phyloP scores from a whole-genome alignment of 2,113 vertebrate genomes.

The Montifringilla adamsi region DNA sequence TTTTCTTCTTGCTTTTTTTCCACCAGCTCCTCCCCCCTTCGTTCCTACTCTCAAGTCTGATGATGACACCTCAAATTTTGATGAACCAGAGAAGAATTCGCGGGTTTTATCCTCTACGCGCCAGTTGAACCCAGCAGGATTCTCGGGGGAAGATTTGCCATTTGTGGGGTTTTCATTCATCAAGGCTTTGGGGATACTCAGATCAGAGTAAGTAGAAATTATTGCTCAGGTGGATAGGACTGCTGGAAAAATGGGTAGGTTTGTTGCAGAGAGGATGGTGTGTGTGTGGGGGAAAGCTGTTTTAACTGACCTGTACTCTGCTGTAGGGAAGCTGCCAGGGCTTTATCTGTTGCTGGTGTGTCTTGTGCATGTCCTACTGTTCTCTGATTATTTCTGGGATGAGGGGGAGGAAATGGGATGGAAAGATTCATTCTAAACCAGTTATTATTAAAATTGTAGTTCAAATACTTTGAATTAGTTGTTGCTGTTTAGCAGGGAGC shows the following conservation, averaged over 20 bases:
- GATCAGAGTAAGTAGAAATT: conserved; percentile 86
- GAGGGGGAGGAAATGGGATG: background rate
- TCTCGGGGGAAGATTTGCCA: conserved; percentile 83
- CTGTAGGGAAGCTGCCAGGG: conserved; percentile 38
- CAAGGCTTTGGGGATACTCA: conserved; percentile 78
- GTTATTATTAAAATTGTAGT: conserved; percentile 12
- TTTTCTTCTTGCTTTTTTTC: conserved; percentile 75
- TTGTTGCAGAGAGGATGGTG: conserved; percentile 11
- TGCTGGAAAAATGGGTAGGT: background rate
- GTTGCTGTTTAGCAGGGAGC: conserved; percentile 30
- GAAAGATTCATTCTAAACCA: background rate
- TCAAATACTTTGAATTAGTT: conserved; percentile 67
- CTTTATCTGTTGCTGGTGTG: conserved; percentile 65
- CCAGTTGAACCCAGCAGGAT: conserved; percentile 85
- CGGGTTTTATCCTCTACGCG: conserved; percentile 84
- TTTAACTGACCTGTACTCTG: conserved; percentile 47
- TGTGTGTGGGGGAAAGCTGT: background rate
- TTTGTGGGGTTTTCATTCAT: conserved; percentile 89
- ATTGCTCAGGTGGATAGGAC: conserved; percentile 40
- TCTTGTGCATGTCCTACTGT: background rate
- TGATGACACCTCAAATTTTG: conserved; percentile 92
- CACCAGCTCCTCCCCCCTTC: conserved; percentile 91
- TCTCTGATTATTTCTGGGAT: background rate
- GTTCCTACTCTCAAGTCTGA: conserved; percentile 86
- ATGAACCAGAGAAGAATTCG: conserved; percentile 89